A percentile compares a stretch with the other conserved stretches of the same genome.
Evolutionary conservation across 1,140 invertebrate genomes (phyloP).

Genomic region (Hetaerina americana): DNA sequence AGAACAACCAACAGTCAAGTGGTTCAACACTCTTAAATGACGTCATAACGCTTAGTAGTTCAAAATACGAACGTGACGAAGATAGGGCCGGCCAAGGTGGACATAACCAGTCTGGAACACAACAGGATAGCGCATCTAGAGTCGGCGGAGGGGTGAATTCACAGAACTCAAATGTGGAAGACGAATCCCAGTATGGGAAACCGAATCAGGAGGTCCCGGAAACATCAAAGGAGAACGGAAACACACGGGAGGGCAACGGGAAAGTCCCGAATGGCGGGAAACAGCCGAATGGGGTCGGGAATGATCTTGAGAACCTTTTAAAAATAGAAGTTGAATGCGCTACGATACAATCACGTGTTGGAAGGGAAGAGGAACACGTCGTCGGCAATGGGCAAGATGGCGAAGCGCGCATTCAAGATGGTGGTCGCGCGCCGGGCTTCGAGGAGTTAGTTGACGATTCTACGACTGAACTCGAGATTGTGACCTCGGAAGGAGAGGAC

Average conservation of each 20-base stretch:
- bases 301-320: constrained; percentile 35
- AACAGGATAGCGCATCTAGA: neutral
- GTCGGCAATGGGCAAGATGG: constrained; percentile 16
- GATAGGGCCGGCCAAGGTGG: constrained; percentile 22
- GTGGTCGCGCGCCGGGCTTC: constrained; percentile 51
- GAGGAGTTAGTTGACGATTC: constrained; percentile 62
- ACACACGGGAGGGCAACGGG: neutral
- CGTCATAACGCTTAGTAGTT: constrained; percentile 45
- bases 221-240: constrained; percentile 11
- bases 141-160: too few relatives aligned
- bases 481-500: constrained; percentile 46
- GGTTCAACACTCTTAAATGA: constrained; percentile 33
- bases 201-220: constrained; percentile 12
- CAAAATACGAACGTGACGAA: constrained; percentile 6
- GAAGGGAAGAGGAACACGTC: constrained; percentile 18
- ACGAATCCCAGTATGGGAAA: too few relatives aligned
- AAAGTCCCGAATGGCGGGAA: neutral
- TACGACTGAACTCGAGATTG: constrained; percentile 63
- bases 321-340: constrained; percentile 39
- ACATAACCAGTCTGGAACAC: constrained; percentile 15
- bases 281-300: constrained; percentile 16
- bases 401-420: constrained; percentile 16
- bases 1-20: neutral
- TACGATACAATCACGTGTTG: constrained; percentile 29
- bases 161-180: too few relatives aligned